Conservation (phyloP, 1,140 invertebrate genomes). For the Drosophila saltans region DNA sequence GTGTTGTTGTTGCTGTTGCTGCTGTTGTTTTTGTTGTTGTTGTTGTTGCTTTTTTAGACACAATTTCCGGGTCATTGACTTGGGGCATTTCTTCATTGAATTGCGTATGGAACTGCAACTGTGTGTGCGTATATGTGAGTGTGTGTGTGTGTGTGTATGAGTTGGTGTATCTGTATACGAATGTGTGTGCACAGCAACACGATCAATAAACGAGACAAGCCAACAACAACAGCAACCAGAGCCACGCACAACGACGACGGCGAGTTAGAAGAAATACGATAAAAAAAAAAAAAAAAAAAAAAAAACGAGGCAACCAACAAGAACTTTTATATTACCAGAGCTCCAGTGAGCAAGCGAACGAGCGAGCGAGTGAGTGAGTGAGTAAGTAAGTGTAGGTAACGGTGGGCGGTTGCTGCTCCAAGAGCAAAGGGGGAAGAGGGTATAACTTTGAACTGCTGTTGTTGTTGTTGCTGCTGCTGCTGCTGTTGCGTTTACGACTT, state of each 20-base stretch:
- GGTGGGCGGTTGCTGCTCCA: conserved; percentile 41
- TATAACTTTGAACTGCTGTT: conserved; percentile 1
- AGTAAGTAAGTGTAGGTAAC: conserved; percentile 1
- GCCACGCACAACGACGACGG: conserved; percentile 68
- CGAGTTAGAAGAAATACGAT: conserved; percentile 77
- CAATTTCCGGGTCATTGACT: conserved; percentile 83
- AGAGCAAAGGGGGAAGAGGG: conserved; percentile 39
- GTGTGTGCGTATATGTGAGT: conserved; percentile 38
- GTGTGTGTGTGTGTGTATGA: conserved; percentile 48
- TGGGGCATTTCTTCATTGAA: conserved; percentile 81
- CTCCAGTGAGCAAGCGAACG: conserved; percentile 28
- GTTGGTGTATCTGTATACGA: conserved; percentile 28
- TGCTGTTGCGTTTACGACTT: conserved; percentile 52
- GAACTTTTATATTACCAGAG: conserved; percentile 58
- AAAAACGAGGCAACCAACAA: conserved; percentile 22
- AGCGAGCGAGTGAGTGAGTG: conserved; percentile 6
- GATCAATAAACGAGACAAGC: conserved; percentile 80
- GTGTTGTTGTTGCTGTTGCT: conserved; percentile 45
- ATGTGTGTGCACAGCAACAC: conserved; percentile 71
- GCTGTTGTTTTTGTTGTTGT: conserved; percentile 48
- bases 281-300: conserved; percentile 55
- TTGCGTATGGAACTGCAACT: conserved; percentile 76
- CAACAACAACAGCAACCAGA: conserved; percentile 56
- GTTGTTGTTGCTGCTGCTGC: conserved; percentile 33
- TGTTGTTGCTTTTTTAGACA: conserved; percentile 80